Evolutionary conservation across 1,140 invertebrate species (phyloP).

Genomic region (Globodera ellingtonae): DNA sequence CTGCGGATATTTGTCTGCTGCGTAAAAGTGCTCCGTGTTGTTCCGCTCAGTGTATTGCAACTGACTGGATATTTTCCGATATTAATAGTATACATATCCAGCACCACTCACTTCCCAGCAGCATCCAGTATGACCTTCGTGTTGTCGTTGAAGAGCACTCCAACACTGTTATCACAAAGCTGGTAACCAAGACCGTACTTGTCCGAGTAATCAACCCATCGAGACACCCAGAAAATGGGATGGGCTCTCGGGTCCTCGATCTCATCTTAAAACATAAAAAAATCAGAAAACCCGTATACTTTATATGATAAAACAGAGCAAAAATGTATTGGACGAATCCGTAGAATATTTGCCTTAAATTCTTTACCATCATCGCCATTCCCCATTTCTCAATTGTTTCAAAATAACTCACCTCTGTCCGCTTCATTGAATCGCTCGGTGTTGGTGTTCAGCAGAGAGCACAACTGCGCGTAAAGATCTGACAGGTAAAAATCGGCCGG

Average conservation of each 20-base stretch:
- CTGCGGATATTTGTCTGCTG: slow-evolving; percentile 77
- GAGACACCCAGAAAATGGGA: slow-evolving; percentile 53
- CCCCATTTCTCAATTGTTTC: not conserved
- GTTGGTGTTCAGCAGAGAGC: slow-evolving; percentile 31
- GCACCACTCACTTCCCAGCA: slow-evolving; percentile 36
- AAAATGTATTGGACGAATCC: too few species aligned
- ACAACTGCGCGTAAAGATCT: slow-evolving; percentile 34
- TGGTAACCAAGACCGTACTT: slow-evolving; percentile 61
- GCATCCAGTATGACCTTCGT: slow-evolving; percentile 52
- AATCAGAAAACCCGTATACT: too few species aligned
- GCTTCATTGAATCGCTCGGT: slow-evolving; percentile 40
- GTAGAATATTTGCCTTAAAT: not conserved
- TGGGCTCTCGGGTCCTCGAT: slow-evolving; percentile 41
- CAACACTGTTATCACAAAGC: slow-evolving; percentile 55
- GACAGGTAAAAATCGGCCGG: slow-evolving; percentile 39
- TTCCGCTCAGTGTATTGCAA: slow-evolving; percentile 94
- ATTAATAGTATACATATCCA: not conserved
- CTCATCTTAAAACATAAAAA: slow-evolving; percentile 21
- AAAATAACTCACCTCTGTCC: slow-evolving; percentile 19
- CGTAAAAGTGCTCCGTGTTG: slow-evolving; percentile 85
- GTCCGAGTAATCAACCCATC: slow-evolving; percentile 62
- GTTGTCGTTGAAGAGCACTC: slow-evolving; percentile 60
- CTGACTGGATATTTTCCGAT: slow-evolving; percentile 71
- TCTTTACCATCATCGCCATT: not conserved
- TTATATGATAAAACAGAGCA: too few species aligned